These are phyloP conservation scores for Gymnarchus niloticus DNA, from an alignment of 2,113 vertebrate genomes.

Conservation along the genomic window DNA sequence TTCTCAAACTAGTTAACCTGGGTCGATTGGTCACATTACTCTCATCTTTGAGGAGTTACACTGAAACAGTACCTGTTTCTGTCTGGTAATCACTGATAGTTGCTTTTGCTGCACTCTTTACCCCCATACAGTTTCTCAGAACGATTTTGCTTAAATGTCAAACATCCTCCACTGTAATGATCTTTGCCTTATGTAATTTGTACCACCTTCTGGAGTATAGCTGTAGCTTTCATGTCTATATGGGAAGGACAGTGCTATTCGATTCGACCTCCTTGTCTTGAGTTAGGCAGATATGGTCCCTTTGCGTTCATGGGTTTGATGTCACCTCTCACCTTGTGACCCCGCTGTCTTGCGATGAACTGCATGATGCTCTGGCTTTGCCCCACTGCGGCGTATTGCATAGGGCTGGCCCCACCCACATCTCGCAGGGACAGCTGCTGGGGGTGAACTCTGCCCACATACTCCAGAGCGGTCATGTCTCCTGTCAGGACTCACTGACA, in stretches of 20 bases:
- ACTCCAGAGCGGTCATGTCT: slow-evolving; percentile 62
- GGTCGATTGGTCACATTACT: background rate
- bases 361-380: slow-evolving; percentile 73
- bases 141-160: background rate
- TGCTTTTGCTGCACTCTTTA: background rate
- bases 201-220: too few relatives aligned
- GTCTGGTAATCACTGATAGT: background rate
- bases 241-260: background rate
- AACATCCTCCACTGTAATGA: background rate
- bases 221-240: background rate
- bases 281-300: background rate
- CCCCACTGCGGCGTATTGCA: slow-evolving; percentile 79
- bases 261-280: background rate
- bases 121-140: background rate
- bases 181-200: background rate
- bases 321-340: slow-evolving; percentile 66
- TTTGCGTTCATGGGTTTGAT: background rate
- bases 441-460: slow-evolving; percentile 66
- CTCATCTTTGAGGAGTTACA: background rate
- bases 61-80: background rate
- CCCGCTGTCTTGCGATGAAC: slow-evolving; percentile 66
- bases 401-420: slow-evolving; percentile 64
- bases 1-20: background rate
- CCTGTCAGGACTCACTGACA: slow-evolving; percentile 70
- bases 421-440: slow-evolving; percentile 66